A percentile compares a stretch with the other conserved stretches of the same genome.
Conservation (phyloP, 2,797 vertebrate genomes). For the Microctenopoma stevenorrisi region DNA sequence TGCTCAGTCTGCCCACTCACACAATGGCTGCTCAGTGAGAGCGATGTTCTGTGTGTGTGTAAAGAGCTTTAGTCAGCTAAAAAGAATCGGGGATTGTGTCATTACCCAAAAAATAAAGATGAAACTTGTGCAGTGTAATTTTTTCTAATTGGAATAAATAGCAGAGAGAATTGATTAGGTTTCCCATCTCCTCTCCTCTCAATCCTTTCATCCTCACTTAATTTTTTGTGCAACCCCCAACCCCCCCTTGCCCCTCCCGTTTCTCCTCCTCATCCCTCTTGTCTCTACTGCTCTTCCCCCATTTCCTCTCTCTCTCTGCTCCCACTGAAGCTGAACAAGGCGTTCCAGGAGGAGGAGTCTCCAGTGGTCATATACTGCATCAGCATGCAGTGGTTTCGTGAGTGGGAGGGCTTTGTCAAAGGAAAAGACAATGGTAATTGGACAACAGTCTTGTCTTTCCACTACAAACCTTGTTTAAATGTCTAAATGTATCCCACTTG, state of each 20-base stretch:
- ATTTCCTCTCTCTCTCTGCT: conserved; percentile 41
- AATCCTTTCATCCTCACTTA: conserved; percentile 72
- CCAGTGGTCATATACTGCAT: conserved; percentile 97
- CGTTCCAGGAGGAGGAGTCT: conserved; percentile 98
- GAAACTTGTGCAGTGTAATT: conserved; percentile 52
- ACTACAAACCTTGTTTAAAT: conserved; percentile 46
- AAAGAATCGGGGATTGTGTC: conserved; percentile 36
- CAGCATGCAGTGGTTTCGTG: conserved; percentile 99
- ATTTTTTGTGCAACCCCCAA: conserved; percentile 32
- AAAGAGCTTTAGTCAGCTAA: conserved; percentile 33
- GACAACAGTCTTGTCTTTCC: conserved; percentile 44
- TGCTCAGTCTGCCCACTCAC: conserved; percentile 45
- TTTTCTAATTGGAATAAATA: conserved; percentile 70
- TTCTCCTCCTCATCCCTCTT: conserved; percentile 41
- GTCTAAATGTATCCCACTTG: conserved; percentile 28
- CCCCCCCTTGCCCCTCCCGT: conserved; percentile 9
- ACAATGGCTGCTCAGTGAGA: conserved; percentile 32
- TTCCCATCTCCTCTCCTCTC: conserved; percentile 66
- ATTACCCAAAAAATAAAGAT: conserved; percentile 48
- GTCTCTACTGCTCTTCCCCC: conserved; percentile 63
- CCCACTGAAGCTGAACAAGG: conserved; percentile 92
- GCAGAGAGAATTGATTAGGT: conserved; percentile 72
- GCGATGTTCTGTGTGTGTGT: neutral
- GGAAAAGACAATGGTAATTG: conserved; percentile 91
- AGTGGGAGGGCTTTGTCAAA: conserved; percentile 99